phyloP scores from a whole-genome alignment of 2,888 invertebrate species.

The Coleophora flavipennella region DNA sequence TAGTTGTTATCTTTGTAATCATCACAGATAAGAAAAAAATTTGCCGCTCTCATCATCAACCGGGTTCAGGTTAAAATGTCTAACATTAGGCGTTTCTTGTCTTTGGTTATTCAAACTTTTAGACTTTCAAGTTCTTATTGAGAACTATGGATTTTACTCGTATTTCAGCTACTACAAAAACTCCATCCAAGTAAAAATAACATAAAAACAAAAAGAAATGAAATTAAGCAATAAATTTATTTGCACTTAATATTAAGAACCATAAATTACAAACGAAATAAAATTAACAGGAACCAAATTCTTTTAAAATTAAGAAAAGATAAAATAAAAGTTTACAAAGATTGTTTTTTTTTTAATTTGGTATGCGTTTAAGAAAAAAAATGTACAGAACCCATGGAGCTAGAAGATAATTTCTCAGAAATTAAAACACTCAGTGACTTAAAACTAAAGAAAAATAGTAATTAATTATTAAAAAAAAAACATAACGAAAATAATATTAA shows the following conservation, averaged over 20 bases:
- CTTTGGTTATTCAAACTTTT: too few species aligned
- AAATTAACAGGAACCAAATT: conserved; percentile 70
- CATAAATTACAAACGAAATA: conserved; percentile 68
- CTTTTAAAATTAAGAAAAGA: conserved; percentile 33
- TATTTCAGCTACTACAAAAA: too few species aligned
- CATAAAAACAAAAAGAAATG: conserved; percentile 27
- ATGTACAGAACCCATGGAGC: conserved; percentile 21
- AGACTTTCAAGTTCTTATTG: too few species aligned
- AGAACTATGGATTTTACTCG: too few species aligned
- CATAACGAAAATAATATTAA: conserved; percentile 65
- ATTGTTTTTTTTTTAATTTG: neutral
- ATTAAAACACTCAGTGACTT: conserved; percentile 44
- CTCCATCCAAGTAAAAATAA: conserved; percentile 1
- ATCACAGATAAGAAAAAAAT: too few species aligned
- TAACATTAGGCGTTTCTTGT: too few species aligned
- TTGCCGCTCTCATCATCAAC: too few species aligned
- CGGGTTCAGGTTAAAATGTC: too few species aligned
- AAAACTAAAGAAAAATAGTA: conserved; percentile 40
- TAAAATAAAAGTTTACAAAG: conserved; percentile 20
- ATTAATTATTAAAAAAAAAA: conserved; percentile 52
- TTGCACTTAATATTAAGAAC: conserved; percentile 55
- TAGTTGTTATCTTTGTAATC: too few species aligned
- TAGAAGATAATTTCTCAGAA: neutral
- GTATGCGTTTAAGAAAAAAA: conserved; percentile 19
- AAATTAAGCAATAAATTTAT: conserved; percentile 64